Evolutionary conservation across 1,140 invertebrate species (phyloP).

Genomic region (Drosophila navojoa): DNA sequence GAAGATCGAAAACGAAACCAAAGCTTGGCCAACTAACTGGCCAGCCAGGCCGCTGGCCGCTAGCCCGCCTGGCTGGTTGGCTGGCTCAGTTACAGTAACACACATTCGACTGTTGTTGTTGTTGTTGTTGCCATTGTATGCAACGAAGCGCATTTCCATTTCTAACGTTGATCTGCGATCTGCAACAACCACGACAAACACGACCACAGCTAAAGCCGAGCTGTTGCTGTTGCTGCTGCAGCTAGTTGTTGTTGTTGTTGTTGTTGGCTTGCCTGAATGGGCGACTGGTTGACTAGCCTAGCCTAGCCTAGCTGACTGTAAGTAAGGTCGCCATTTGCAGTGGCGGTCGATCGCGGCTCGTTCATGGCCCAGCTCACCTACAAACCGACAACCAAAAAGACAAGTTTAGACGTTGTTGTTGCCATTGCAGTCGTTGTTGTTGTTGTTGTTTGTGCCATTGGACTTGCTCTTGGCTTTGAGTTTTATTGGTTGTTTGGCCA

Average conservation of each 20-base stretch:
- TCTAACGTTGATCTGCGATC: conserved; percentile 82
- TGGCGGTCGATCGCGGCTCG: conserved; percentile 51
- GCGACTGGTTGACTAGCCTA: conserved; percentile 23
- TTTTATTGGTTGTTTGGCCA: conserved; percentile 63
- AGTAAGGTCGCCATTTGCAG: conserved; percentile 64
- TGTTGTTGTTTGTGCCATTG: conserved; percentile 68
- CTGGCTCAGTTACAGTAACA: conserved; percentile 80
- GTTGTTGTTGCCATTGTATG: conserved; percentile 69
- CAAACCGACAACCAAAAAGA: conserved; percentile 72
- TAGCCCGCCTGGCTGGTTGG: conserved; percentile 39
- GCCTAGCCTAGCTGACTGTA: conserved; percentile 30
- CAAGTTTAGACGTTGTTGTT: conserved; percentile 66
- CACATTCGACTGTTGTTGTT: conserved; percentile 54
- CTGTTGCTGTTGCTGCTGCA: conserved; percentile 20
- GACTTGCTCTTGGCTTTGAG: conserved; percentile 82
- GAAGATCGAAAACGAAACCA: conserved; percentile 81
- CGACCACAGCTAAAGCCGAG: conserved; percentile 33
- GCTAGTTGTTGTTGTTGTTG: conserved; percentile 23
- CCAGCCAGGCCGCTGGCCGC: conserved; percentile 36
- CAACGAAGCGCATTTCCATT: conserved; percentile 83
- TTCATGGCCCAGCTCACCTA: conserved; percentile 82
- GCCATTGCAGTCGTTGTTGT: conserved; percentile 19
- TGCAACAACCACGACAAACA: conserved; percentile 66
- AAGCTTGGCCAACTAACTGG: conserved; percentile 61
- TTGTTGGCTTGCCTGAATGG: conserved; percentile 24